Conservation (phyloP, 2,797 vertebrate species). For the Natrix natrix region DNA sequence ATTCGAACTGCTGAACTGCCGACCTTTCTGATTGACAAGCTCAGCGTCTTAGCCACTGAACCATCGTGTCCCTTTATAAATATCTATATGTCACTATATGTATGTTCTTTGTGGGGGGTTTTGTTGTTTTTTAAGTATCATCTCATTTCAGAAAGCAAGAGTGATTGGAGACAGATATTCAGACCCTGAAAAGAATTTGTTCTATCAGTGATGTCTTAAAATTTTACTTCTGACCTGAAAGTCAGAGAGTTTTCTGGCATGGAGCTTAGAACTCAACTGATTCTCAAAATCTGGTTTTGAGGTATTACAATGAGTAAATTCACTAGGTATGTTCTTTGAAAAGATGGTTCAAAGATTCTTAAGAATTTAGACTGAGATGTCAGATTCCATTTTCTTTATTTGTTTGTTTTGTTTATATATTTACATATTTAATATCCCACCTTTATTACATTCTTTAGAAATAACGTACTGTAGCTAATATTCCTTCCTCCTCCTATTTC, state of each 20-base stretch:
- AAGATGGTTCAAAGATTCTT: neutral
- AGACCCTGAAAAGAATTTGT: neutral
- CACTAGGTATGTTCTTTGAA: neutral
- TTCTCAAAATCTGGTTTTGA: neutral
- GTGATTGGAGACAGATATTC: no score
- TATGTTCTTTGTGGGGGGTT: neutral
- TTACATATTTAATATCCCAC: neutral
- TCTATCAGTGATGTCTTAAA: neutral
- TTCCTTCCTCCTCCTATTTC: neutral
- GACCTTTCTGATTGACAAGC: no score
- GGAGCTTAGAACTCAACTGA: neutral
- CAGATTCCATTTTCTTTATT: neutral
- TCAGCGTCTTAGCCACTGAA: no score
- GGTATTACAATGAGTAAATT: neutral
- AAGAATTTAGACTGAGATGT: neutral
- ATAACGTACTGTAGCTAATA: neutral
- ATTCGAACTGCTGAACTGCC: no score
- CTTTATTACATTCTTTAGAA: neutral
- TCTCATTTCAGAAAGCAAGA: neutral
- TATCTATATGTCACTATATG: neutral
- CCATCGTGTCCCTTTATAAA: no score
- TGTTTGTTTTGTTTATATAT: neutral
- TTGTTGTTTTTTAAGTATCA: neutral
- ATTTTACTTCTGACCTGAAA: neutral
- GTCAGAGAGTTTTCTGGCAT: neutral